Evolutionary conservation across 2,113 vertebrate species (phyloP).

Genomic region (Chrysemys picta): DNA sequence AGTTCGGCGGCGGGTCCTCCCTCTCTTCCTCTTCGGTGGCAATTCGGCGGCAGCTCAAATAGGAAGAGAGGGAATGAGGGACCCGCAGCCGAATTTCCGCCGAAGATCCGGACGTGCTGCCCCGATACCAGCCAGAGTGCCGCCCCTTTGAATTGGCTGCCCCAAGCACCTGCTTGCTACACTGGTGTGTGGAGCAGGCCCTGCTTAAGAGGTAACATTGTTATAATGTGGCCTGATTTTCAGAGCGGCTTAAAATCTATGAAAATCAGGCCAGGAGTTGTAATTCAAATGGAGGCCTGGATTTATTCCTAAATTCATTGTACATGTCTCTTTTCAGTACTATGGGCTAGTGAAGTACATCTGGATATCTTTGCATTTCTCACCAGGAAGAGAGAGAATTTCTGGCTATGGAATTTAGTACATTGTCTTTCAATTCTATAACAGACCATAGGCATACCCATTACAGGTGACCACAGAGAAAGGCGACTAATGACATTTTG

Average conservation of each 20-base stretch:
- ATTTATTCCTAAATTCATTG: not conserved
- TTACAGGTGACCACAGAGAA: too few species aligned
- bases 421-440: not conserved
- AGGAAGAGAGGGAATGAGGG: too few species aligned
- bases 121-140: too few species aligned
- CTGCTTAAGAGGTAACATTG: not conserved
- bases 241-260: not conserved
- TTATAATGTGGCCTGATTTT: not conserved
- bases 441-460: not conserved
- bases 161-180: too few species aligned
- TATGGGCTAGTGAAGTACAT: not conserved
- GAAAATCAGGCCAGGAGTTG: not conserved
- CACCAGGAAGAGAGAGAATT: not conserved
- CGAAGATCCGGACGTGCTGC: too few species aligned
- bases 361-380: not conserved
- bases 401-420: not conserved
- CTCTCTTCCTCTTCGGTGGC: too few species aligned
- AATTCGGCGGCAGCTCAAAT: too few species aligned
- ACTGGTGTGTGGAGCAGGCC: too few species aligned
- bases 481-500: not conserved
- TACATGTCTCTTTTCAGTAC: not conserved
- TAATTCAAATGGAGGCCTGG: not conserved
- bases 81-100: too few species aligned
- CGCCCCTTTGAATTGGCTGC: too few species aligned
- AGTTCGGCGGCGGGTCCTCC: too few species aligned